phyloP scores from a whole-genome alignment of 1,140 invertebrate genomes.

The Linepithema humile region DNA sequence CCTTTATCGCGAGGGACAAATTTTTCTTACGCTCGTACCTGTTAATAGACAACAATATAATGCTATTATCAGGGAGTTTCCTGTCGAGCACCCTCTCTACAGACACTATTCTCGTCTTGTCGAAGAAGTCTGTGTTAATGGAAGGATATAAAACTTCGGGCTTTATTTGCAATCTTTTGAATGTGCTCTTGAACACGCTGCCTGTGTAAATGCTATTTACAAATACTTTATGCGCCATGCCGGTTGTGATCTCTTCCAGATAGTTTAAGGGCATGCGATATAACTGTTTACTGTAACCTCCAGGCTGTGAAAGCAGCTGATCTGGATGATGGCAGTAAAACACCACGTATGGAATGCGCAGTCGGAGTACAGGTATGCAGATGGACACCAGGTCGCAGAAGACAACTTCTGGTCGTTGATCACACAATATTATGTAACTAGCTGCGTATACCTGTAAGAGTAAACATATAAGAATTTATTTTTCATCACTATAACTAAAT shows the following conservation, averaged over 20 bases:
- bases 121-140: conserved; percentile 92
- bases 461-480: conserved; percentile 36
- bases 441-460: conserved; percentile 80
- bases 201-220: conserved; percentile 98
- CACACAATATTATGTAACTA: conserved; percentile 80
- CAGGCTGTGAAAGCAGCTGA: conserved; percentile 91
- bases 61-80: conserved; percentile 83
- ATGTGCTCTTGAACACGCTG: conserved; percentile 93
- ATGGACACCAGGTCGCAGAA: conserved; percentile 97
- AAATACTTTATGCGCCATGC: conserved; percentile 93
- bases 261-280: conserved; percentile 97
- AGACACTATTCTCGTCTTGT: conserved; percentile 85
- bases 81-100: conserved; percentile 82
- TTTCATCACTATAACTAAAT: background rate
- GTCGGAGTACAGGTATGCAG: conserved; percentile 92
- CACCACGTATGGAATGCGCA: conserved; percentile 89
- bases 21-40: conserved; percentile 99
- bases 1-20: conserved; percentile 92
- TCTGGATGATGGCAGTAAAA: conserved; percentile 99
- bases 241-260: conserved; percentile 95
- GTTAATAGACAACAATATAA: conserved; percentile 97
- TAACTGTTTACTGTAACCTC: conserved; percentile 89
- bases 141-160: conserved; percentile 97
- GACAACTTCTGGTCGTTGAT: conserved; percentile 90
- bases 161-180: conserved; percentile 87